Evolutionary conservation across 2,113 vertebrate genomes (phyloP).

Genomic region (Ciconia maguari): DNA sequence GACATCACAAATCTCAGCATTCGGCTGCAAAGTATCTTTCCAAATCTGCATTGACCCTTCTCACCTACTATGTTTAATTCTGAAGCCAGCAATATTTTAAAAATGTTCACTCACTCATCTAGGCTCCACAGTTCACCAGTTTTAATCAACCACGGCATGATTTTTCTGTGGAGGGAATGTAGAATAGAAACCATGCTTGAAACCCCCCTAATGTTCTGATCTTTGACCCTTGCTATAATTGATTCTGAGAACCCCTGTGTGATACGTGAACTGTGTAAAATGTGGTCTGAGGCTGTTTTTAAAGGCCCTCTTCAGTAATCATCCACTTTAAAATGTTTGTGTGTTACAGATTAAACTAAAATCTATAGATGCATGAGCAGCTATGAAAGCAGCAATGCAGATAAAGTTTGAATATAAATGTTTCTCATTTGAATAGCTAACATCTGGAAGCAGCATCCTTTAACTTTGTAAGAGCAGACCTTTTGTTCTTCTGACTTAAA

Average conservation of each 20-base stretch:
- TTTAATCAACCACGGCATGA: background rate
- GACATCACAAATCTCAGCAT: background rate
- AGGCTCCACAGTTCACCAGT: background rate
- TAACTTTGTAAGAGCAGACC: conserved; percentile 11
- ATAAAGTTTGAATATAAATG: background rate
- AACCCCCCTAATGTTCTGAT: conserved; percentile 7
- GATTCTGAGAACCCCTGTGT: conserved; percentile 48
- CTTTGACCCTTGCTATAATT: conserved; percentile 55
- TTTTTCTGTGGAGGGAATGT: conserved; percentile 16
- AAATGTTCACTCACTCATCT: conserved; percentile 49
- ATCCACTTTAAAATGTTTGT: background rate
- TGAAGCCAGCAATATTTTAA: background rate
- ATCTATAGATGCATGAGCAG: background rate
- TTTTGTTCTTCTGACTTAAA: conserved; percentile 46
- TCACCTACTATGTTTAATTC: background rate
- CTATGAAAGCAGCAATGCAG: background rate
- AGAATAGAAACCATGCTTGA: background rate
- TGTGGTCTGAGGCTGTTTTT: conserved; percentile 25
- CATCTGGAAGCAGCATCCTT: conserved; percentile 1
- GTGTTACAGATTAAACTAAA: background rate
- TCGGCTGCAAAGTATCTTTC: background rate
- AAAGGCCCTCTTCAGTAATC: conserved; percentile 2
- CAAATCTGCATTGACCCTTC: background rate
- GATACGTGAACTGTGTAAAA: conserved; percentile 58
- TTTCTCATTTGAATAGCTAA: background rate